Evolutionary conservation across 2,113 vertebrate species (phyloP), one percentile per base, ranked within the genome.

Genomic region (Microcebus ravelobensis): DNA sequence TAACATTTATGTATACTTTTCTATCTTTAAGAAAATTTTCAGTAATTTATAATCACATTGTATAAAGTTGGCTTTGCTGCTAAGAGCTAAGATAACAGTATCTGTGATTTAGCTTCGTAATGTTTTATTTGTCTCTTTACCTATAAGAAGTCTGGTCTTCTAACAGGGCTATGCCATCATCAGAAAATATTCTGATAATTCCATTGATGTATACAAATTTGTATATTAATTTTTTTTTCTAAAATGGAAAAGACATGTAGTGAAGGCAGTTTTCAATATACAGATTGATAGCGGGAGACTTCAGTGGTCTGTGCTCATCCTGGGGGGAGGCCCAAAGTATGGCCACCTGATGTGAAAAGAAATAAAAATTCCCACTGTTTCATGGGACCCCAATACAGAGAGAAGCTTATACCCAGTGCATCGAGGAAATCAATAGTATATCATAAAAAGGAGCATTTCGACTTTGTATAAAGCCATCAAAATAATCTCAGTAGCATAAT

Each of bases 61-160:
- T 93, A 65, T 80, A 68, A 95, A 91, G 80, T 50, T 59, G 31
- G 31, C 14, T 91, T 94, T 80, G 50, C 27, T 83, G 34, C 10
- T 82, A 39, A 52, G 70, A 94, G 74, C 42, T 74, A 93, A 92
- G 65, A 80, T 23, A 68, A 96, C 87, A 29, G 63, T 57, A 36
- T 27, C 80, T 67, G 52, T 65, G 74, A 77, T 73, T 90, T 81
- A 87, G 80, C 25, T 61, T 93, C 68, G 70, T 13, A 42, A 8
- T 88, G 68, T 86, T 96, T 90, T 63, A 27, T 86, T 88, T 94
- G 27, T 97, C 39, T 92, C 63, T 93, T 81, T 7, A 50, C 31
- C 9, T 61, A 10, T 70, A 61, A 93, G 67, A 71, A 6, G 42
- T 82, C 39, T 86, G 29, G 14, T 63, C 73, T 73, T 42, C 15